phyloP scores from a whole-genome alignment of 2,888 invertebrate genomes.

The Pyrrhia umbra region DNA sequence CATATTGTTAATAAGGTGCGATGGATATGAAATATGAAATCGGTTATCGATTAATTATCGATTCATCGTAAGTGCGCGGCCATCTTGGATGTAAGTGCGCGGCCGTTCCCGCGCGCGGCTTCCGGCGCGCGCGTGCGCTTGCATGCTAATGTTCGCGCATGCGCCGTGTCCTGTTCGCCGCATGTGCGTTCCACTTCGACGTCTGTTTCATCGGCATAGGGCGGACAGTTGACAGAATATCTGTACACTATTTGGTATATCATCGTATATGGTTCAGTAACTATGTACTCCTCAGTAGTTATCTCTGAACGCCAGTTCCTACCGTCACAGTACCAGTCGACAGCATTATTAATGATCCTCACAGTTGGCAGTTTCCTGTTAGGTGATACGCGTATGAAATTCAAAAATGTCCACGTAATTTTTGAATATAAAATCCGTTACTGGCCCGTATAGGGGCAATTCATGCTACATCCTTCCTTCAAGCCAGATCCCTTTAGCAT shows the following conservation, averaged over 20 bases:
- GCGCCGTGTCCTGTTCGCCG: slow-evolving; percentile 77
- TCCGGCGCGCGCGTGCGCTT: slow-evolving; percentile 86
- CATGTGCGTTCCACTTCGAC: slow-evolving; percentile 78
- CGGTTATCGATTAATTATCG: slow-evolving; percentile 88
- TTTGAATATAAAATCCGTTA: slow-evolving; percentile 40
- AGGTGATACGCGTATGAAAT: slow-evolving; percentile 58
- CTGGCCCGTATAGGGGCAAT: slow-evolving; percentile 20
- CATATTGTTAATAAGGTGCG: slow-evolving; percentile 79
- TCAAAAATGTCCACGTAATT: slow-evolving; percentile 45
- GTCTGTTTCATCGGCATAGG: slow-evolving; percentile 60
- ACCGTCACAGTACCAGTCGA: slow-evolving; percentile 23
- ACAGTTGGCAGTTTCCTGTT: slow-evolving; percentile 59
- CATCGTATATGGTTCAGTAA: slow-evolving; percentile 1
- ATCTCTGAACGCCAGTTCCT: slow-evolving; percentile 24
- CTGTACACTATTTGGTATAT: slow-evolving; percentile 27
- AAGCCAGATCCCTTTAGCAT: background rate
- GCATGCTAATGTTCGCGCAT: slow-evolving; percentile 87
- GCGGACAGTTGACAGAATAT: slow-evolving; percentile 42
- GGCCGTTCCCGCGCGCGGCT: slow-evolving; percentile 86
- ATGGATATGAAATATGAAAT: slow-evolving; percentile 88
- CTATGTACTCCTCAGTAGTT: slow-evolving; percentile 11
- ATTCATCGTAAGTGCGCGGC: slow-evolving; percentile 86
- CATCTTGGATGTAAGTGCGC: slow-evolving; percentile 86
- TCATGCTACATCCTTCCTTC: slow-evolving; percentile 10
- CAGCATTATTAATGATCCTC: slow-evolving; percentile 48